Conservation (phyloP, 2,113 vertebrate genomes). For the Excalfactoria chinensis region DNA sequence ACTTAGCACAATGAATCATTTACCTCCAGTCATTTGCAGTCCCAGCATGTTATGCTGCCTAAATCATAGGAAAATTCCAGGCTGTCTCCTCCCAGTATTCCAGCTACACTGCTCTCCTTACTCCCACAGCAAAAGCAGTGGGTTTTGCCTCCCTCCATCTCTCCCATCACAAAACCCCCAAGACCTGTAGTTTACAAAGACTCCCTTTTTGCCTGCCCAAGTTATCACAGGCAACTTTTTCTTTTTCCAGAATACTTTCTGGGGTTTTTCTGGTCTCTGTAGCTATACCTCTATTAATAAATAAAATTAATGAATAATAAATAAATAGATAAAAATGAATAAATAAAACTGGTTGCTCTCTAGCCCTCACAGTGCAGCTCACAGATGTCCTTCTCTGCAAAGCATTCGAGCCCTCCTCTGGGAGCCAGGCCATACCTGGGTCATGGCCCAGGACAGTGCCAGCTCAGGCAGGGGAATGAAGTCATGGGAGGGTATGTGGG, state of each 20-base stretch:
- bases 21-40: slow-evolving; percentile 23
- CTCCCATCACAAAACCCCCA: background rate
- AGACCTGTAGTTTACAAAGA: background rate
- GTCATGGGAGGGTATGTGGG: background rate
- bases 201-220: background rate
- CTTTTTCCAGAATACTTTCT: background rate
- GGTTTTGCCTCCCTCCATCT: background rate
- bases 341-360: background rate
- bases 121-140: background rate
- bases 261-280: background rate
- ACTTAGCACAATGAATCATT: slow-evolving; percentile 44
- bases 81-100: background rate
- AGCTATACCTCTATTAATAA: background rate
- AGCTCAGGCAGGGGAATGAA: background rate
- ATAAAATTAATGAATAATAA: background rate
- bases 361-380: background rate
- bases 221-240: background rate
- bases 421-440: background rate
- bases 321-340: background rate
- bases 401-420: background rate
- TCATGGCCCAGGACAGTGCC: accelerated
- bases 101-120: background rate
- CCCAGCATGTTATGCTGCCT: background rate
- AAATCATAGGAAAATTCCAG: slow-evolving; percentile 49
- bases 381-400: background rate